These are phyloP conservation scores for Julus scandinavius DNA, from an alignment of 2,888 invertebrate species.

Conservation along the genomic window DNA sequence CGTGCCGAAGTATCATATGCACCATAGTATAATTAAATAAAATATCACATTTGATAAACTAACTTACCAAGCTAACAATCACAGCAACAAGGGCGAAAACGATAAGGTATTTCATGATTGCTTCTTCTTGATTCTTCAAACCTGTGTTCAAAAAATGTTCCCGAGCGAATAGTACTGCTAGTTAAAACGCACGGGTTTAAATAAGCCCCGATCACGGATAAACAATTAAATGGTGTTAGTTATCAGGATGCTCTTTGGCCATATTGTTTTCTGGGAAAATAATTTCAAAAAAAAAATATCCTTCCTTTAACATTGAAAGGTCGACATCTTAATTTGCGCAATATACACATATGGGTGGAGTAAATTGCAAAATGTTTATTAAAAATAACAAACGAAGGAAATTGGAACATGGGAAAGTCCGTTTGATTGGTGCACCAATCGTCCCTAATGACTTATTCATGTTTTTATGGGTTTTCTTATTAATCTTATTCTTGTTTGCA, in stretches of 20 bases:
- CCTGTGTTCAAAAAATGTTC: not conserved
- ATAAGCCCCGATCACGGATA: not conserved
- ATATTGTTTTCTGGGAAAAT: not conserved
- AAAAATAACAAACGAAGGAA: not conserved
- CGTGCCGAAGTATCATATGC: not conserved
- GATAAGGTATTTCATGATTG: not conserved
- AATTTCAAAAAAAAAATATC: not conserved
- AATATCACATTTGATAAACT: not conserved
- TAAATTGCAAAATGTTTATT: not conserved
- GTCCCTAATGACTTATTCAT: too few relatives aligned
- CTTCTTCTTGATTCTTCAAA: not conserved
- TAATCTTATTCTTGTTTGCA: not conserved
- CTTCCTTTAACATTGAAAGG: constrained; percentile 35
- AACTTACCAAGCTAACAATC: not conserved
- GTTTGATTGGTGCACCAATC: not conserved
- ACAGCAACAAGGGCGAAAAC: not conserved
- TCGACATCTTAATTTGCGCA: not conserved
- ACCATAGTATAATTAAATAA: not conserved
- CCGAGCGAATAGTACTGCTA: not conserved
- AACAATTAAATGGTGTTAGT: not conserved
- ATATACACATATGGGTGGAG: not conserved
- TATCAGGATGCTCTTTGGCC: not conserved
- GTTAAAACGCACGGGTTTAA: not conserved
- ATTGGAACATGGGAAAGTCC: not conserved
- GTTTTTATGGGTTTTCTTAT: not conserved